These are phyloP conservation scores for Collichthys lucidus DNA, from an alignment of 2,113 vertebrate species.

Conservation along the genomic window DNA sequence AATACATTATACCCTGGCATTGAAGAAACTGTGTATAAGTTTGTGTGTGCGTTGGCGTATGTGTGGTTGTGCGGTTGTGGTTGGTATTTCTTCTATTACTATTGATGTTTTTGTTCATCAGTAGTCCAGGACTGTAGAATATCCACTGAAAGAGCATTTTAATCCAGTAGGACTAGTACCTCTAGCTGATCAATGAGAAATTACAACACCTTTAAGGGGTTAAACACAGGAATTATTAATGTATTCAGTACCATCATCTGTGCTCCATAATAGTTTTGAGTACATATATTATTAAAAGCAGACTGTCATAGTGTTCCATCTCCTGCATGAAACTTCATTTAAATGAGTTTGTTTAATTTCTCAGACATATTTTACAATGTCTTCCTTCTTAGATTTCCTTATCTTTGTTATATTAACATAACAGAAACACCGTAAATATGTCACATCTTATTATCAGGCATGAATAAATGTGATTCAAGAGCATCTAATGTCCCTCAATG, in stretches of 20 bases:
- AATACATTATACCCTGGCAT: not conserved
- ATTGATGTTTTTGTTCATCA: constrained; percentile 36
- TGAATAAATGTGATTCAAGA: not conserved
- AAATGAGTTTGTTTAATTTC: not conserved
- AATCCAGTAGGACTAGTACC: constrained; percentile 22
- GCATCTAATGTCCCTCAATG: not conserved
- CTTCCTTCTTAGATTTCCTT: not conserved
- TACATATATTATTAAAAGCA: not conserved
- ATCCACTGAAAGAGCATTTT: constrained; percentile 13
- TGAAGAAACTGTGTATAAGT: not conserved
- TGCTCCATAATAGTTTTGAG: not conserved
- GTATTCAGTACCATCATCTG: not conserved
- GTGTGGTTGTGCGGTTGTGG: too few species aligned
- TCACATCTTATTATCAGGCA: not conserved
- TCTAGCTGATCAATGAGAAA: constrained; percentile 31
- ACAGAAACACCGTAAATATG: not conserved
- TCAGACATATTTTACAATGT: not conserved
- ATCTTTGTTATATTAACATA: not conserved
- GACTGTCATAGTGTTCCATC: not conserved
- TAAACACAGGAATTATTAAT: constrained; percentile 13
- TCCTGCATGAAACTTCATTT: not conserved
- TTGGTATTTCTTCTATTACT: constrained; percentile 22
- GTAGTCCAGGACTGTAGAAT: constrained; percentile 9
- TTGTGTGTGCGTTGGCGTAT: not conserved
- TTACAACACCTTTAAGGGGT: constrained; percentile 22